These are phyloP conservation scores for Pelvicachromis taeniatus DNA, from an alignment of 2,113 vertebrate genomes.

Conservation along the genomic window DNA sequence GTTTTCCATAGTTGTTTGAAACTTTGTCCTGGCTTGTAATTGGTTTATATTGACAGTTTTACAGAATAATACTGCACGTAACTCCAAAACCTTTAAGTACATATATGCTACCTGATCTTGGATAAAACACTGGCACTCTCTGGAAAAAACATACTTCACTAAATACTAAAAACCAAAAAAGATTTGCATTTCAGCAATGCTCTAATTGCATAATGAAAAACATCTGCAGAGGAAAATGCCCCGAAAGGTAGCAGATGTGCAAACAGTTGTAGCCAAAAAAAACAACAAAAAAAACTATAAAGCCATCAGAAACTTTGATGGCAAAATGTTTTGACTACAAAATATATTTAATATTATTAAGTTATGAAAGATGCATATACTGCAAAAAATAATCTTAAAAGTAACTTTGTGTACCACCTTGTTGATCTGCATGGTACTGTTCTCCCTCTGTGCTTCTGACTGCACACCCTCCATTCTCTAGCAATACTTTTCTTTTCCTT, in stretches of 20 bases:
- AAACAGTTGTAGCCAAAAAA: not conserved
- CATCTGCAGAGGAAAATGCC: not conserved
- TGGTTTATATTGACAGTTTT: not conserved
- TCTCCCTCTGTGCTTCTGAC: not conserved
- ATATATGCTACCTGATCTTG: not conserved
- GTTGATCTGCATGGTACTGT: not conserved
- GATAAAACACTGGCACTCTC: not conserved
- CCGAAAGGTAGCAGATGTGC: not conserved
- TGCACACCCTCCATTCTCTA: not conserved
- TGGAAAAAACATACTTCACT: not conserved
- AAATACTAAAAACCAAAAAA: not conserved
- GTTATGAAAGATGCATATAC: not conserved
- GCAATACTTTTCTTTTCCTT: constrained; percentile 4
- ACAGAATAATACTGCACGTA: not conserved
- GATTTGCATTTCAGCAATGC: not conserved
- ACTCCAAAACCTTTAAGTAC: not conserved
- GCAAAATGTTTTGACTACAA: not conserved
- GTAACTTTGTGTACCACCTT: not conserved
- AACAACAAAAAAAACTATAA: not conserved
- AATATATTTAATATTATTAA: not conserved
- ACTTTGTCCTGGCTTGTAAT: not conserved
- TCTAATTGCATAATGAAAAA: not conserved
- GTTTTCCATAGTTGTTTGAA: not conserved
- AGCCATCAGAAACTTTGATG: not conserved
- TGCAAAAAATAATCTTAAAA: not conserved